phyloP scores from a whole-genome alignment of 1,140 invertebrate genomes.

The Bombus superbus region DNA sequence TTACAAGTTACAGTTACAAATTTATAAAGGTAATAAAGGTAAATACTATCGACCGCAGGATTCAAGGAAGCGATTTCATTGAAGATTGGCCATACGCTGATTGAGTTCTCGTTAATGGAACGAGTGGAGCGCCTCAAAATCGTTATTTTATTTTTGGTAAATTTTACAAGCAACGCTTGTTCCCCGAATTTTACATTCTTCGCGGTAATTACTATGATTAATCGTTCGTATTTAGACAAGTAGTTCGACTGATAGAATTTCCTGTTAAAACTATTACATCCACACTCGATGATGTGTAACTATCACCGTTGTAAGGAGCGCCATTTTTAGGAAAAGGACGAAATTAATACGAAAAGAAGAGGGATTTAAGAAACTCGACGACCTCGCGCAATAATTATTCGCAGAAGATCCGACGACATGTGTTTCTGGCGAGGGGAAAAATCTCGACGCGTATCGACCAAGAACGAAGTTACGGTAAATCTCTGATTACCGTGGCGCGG shows the following conservation, averaged over 20 bases:
- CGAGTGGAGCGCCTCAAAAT: neutral
- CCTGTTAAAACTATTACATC: too few species aligned
- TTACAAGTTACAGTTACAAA: neutral
- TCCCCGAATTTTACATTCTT: neutral
- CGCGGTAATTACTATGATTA: neutral
- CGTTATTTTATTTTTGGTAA: neutral
- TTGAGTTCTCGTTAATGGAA: neutral
- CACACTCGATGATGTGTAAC: neutral
- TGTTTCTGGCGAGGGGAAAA: slow-evolving; percentile 62
- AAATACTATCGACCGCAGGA: neutral
- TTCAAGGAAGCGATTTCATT: slow-evolving; percentile 3
- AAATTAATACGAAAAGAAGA: neutral
- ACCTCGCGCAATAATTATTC: too few species aligned
- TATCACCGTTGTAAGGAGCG: neutral
- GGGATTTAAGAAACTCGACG: too few species aligned
- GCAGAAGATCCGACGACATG: neutral
- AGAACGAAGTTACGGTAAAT: too few species aligned
- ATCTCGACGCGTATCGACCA: neutral
- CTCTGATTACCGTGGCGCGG: too few species aligned
- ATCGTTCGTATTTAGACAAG: too few species aligned
- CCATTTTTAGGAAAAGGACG: neutral
- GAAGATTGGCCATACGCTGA: neutral
- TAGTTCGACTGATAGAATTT: neutral
- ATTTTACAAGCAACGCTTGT: neutral
- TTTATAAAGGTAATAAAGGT: slow-evolving; percentile 26